Conservation (phyloP, 2,797 vertebrate genomes). For the Manis pentadactyla region DNA sequence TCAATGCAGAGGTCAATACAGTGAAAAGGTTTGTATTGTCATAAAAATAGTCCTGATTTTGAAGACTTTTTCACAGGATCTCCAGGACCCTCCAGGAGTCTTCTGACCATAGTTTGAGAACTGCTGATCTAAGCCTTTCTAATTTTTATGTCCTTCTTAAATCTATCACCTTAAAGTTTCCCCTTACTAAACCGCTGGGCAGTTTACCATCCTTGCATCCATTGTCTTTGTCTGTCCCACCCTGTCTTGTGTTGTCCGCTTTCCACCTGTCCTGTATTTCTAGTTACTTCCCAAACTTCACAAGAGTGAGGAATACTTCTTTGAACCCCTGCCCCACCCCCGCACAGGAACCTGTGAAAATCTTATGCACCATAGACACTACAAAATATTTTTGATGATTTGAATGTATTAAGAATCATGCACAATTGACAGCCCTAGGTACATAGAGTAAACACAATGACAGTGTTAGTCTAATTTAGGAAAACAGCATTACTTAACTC, state of each 20-base stretch:
- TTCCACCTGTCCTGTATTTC: neutral
- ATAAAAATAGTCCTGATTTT: neutral
- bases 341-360: neutral
- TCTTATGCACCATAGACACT: neutral
- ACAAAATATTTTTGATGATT: conserved; percentile 4
- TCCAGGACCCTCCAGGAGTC: neutral
- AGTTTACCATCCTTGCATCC: neutral
- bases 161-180: neutral
- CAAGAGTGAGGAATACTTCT: neutral
- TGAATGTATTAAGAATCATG: conserved; percentile 32
- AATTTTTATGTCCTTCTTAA: neutral
- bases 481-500: neutral
- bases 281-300: conserved; percentile 16
- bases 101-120: neutral
- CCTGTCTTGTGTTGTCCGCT: neutral
- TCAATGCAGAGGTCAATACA: neutral
- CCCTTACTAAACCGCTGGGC: neutral
- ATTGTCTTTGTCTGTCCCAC: neutral
- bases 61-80: neutral
- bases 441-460: neutral
- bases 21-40: neutral
- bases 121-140: neutral
- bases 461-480: neutral
- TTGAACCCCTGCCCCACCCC: neutral
- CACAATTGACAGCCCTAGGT: neutral